Evolutionary conservation across 1,140 invertebrate genomes (phyloP), one percentile per base, ranked within the genome.

Genomic region (Octopus bimaculoides): DNA sequence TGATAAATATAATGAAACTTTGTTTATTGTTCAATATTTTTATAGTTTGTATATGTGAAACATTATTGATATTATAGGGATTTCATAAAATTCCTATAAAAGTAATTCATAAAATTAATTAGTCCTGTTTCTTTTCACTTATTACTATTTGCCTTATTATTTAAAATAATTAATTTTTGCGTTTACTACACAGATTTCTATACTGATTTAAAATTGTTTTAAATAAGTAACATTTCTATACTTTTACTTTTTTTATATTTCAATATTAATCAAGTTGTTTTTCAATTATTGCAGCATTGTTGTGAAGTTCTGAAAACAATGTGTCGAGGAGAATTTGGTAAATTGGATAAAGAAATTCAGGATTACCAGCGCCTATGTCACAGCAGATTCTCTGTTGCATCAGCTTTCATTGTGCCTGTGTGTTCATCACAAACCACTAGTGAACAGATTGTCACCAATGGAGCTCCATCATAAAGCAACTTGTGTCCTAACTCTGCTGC

Each of bases 271-370:
- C 41, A 56, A 17, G 9, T 54, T 75, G 20, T 79, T 82, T 69
- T 61, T 81, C 83, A 81, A 82, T 79, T 80, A 78, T 91, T 91
- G 17, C 89, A 95, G 93, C 94, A 93, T 87, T 96, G 95, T 90
- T 93, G 93, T 78, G 93, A 93, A 82, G 93, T 96, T 41, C 91
- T 96, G 78, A 93, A 94, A 80, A 93, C 93, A 81, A 91, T 97
- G 85, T 92, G 92, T 81, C 92, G 93, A 78, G 95, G 94, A 74
- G 94, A 95, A 82, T 95, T 96, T 87, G 95, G 95, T 71, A 89
- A 91, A 54, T 94, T 94, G 87, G 93, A 94, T 73, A 87, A 92
- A 54, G 92, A 92, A 81, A 92, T 93, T 77, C 92, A 92, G 82
- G 92, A 93, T 53, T 97, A 94, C 88, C 92, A 94, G 84, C 90